These are phyloP conservation scores for Amphipyra tragopoginis DNA, from an alignment of 2,888 invertebrate genomes.

Conservation along the genomic window DNA sequence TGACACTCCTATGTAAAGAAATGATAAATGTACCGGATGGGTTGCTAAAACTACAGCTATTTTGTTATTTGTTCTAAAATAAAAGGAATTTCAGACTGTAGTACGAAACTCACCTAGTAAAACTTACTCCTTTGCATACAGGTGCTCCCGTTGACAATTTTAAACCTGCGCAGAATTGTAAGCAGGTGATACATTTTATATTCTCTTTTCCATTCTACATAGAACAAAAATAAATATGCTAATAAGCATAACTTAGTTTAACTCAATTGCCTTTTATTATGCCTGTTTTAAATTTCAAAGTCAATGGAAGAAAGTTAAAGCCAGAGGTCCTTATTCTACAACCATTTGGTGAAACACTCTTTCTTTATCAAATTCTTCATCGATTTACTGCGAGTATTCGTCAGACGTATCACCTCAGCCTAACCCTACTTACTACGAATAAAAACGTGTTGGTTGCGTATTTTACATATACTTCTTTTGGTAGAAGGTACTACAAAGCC, in stretches of 20 bases:
- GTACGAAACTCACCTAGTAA: constrained; percentile 1
- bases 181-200: constrained; percentile 36
- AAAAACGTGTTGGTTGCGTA: no score
- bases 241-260: constrained; percentile 22
- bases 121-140: constrained; percentile 5
- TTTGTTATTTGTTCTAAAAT: background rate
- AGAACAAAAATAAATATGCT: constrained; percentile 31
- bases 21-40: background rate
- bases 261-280: background rate
- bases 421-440: no score
- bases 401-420: no score
- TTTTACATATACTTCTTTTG: no score
- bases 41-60: no score
- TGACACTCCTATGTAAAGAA: no score
- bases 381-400: no score
- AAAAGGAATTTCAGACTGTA: constrained; percentile 5
- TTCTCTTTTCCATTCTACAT: constrained; percentile 34
- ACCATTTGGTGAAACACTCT: no score
- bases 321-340: no score
- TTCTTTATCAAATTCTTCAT: no score
- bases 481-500: no score
- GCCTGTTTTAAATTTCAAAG: background rate
- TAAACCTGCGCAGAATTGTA: constrained; percentile 40
- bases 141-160: constrained; percentile 27
- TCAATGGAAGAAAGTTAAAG: no score